These are phyloP conservation scores for Stenchaetothrips biformis DNA, from an alignment of 2,888 invertebrate genomes.

Conservation along the genomic window DNA sequence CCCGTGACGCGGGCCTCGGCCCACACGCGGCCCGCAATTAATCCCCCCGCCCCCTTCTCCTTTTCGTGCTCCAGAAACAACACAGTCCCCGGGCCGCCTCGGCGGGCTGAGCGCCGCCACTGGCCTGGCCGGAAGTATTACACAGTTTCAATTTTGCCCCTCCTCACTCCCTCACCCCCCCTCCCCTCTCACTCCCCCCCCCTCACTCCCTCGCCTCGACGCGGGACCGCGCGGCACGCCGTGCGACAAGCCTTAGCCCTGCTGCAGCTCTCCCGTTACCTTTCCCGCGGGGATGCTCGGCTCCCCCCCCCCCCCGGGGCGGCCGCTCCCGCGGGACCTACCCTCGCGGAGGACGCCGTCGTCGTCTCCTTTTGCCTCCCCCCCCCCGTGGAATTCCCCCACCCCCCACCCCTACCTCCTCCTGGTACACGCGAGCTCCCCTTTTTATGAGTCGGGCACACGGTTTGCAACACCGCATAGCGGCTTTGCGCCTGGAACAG, in stretches of 20 bases:
- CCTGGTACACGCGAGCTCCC: too few species aligned
- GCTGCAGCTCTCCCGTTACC: neutral
- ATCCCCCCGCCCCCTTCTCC: neutral
- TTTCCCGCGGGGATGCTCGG: neutral
- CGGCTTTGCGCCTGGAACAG: too few species aligned
- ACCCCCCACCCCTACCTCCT: too few species aligned
- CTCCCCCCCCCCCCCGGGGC: neutral
- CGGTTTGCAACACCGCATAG: too few species aligned
- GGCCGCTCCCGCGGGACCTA: neutral
- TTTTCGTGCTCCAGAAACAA: neutral
- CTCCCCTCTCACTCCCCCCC: neutral
- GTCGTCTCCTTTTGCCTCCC: too few species aligned
- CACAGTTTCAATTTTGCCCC: conserved; percentile 15
- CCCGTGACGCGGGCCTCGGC: too few species aligned
- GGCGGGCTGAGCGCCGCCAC: neutral
- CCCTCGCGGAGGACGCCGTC: too few species aligned
- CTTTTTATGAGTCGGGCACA: too few species aligned
- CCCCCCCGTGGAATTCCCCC: too few species aligned
- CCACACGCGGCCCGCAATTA: too few species aligned
- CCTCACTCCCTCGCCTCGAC: too few species aligned
- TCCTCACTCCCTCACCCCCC: neutral
- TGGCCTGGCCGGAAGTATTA: conserved; percentile 14
- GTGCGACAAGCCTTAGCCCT: neutral
- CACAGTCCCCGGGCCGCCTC: neutral
- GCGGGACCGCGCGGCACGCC: neutral